Percentiles rank a stretch among this genome's conserved stretches.
phyloP scores from a whole-genome alignment of 2,888 invertebrate species.

The Athalia circularis region DNA sequence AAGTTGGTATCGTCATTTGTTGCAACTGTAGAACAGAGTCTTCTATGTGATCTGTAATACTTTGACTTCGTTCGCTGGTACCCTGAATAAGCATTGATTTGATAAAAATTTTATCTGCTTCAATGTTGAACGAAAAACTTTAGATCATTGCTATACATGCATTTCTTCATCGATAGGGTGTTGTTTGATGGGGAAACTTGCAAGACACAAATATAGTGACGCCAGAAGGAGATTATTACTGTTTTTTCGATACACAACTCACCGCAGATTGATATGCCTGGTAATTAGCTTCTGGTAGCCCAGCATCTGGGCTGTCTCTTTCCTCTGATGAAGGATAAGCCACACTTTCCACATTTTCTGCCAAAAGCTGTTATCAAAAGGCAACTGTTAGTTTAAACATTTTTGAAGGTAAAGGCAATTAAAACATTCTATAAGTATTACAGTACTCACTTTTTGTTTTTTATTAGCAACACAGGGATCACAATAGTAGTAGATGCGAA shows the following conservation, averaged over 20 bases:
- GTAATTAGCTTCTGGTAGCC: constrained; percentile 65
- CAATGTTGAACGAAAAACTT: neutral
- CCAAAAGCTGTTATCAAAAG: constrained; percentile 56
- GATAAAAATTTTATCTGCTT: neutral
- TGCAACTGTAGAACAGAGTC: constrained; percentile 71
- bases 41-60: constrained; percentile 62
- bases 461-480: constrained; percentile 75
- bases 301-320: constrained; percentile 64
- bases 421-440: neutral
- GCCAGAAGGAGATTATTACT: neutral
- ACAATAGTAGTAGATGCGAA: constrained; percentile 74
- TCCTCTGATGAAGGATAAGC: constrained; percentile 52
- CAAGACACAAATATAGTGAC: neutral
- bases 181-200: neutral
- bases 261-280: constrained; percentile 64
- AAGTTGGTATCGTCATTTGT: constrained; percentile 75
- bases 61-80: constrained; percentile 62
- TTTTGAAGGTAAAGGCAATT: neutral
- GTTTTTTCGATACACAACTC: constrained; percentile 24
- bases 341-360: constrained; percentile 58
- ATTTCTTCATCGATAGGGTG: neutral
- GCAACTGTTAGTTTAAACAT: neutral
- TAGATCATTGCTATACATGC: neutral
- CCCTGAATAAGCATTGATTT: constrained; percentile 50
- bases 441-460: constrained; percentile 71